A percentile compares a stretch with the other conserved stretches of the same genome.
phyloP scores from a whole-genome alignment of 2,888 invertebrate genomes.

The Drosophila neonasuta region DNA sequence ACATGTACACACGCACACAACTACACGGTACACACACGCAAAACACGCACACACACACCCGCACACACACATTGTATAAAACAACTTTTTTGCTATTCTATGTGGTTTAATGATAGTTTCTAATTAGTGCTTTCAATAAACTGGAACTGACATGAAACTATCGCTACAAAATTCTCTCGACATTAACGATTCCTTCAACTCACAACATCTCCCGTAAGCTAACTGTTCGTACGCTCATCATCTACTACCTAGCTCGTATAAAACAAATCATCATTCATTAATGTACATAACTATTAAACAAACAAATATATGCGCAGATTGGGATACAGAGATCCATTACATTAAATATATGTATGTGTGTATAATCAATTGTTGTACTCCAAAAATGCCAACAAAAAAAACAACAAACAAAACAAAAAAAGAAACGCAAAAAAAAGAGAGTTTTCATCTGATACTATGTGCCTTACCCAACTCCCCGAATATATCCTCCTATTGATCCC shows the following conservation, averaged over 20 bases:
- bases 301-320: constrained; percentile 4
- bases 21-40: constrained; percentile 3
- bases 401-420: not conserved
- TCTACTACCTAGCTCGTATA: constrained; percentile 37
- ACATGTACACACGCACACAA: constrained; percentile 21
- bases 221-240: constrained; percentile 45
- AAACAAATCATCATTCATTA: constrained; percentile 49
- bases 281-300: constrained; percentile 14
- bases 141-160: constrained; percentile 67
- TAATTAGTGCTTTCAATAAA: constrained; percentile 70
- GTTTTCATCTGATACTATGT: constrained; percentile 37
- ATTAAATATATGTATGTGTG: constrained; percentile 22
- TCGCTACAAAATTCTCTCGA: constrained; percentile 58
- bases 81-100: constrained; percentile 33
- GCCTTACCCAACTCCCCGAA: constrained; percentile 6
- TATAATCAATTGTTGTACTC: constrained; percentile 22
- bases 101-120: constrained; percentile 66
- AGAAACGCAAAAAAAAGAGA: constrained; percentile 8
- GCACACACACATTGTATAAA: constrained; percentile 16
- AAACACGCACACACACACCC: not conserved
- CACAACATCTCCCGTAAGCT: constrained; percentile 64
- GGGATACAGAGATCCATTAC: constrained; percentile 20
- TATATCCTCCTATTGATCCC: not conserved
- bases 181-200: constrained; percentile 48
- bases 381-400: not conserved